Base-by-base conservation (phyloP, 2,888 invertebrate genomes). In the Chloroclystis v-ata region DNA sequence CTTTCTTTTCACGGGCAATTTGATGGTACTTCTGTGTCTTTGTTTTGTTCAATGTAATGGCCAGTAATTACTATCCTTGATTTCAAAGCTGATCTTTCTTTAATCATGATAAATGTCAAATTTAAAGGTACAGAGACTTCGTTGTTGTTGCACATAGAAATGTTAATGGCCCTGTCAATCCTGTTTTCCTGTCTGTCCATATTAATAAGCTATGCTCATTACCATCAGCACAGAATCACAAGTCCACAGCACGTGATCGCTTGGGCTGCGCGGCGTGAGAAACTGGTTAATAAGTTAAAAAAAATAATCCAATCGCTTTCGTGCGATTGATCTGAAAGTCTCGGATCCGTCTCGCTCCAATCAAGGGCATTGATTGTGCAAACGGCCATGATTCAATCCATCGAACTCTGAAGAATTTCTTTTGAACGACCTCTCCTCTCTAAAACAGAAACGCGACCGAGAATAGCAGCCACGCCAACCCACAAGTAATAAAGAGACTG, bases 1-100 rank as follows among this genome's bases (percentile, higher is more conserved):
- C 80, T 83, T 83, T 83, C 82, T 86, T 85, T 84, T 82, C 81
- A 81, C 71, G 75, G 78, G 59, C 78, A 77, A 58, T 66, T 65
- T 69, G 67, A 74, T 74, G 67, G 61, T 68, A 59, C 40, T 56
- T 59, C 60, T 61, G 32, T 42, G 9, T 45, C 29, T 37, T 37
- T 24, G 13, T 10, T 49, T 26, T 43, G 14, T 24, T 14, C 28
- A 41, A 32, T 33, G 14, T 33, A 33, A 16, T 39, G 30, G n/a
- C 28, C 12, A 11, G 13, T 20, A 38, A 49, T 24, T 43, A 29
- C 10, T 39, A 25, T 45, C 40, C 12, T 46, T 37, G 16, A 37
- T 26, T 11, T 43, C 8, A 8, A 25, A 12, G 33, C 24, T 38
- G 4, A 37, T 32, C 38, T 43, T 43, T 46, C 38, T 30, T 35